These are phyloP conservation scores for Trissolcus brochymenae DNA, from an alignment of 2,888 invertebrate species.

Conservation along the genomic window DNA sequence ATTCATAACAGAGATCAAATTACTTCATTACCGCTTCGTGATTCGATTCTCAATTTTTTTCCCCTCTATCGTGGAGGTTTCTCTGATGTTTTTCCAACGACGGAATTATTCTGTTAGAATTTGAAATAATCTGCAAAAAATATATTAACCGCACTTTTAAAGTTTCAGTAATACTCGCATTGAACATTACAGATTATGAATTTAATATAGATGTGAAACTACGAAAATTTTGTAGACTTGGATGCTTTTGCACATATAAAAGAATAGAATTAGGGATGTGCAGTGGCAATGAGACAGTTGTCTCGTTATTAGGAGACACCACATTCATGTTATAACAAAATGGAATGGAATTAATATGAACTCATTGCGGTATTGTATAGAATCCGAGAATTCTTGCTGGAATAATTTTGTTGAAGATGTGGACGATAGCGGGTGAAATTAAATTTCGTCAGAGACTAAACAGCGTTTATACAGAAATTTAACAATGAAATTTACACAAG, in stretches of 20 bases:
- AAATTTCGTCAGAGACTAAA: constrained; percentile 23
- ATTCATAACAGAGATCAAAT: constrained; percentile 31
- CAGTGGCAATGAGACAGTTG: constrained; percentile 34
- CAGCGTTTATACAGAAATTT: constrained; percentile 19
- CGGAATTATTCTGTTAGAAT: background rate
- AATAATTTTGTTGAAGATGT: constrained; percentile 43
- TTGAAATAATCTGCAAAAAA: too few relatives aligned
- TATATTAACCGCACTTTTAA: too few relatives aligned
- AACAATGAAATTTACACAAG: constrained; percentile 1
- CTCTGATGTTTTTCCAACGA: background rate
- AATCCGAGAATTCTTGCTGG: constrained; percentile 36
- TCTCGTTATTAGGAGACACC: constrained; percentile 45
- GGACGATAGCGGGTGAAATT: constrained; percentile 21
- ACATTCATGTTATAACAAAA: constrained; percentile 45
- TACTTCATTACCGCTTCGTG: constrained; percentile 4
- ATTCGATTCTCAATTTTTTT: too few relatives aligned
- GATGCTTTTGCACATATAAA: background rate
- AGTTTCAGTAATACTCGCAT: too few relatives aligned
- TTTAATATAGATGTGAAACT: too few relatives aligned
- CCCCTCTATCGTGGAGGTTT: too few relatives aligned
- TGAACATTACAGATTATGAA: too few relatives aligned
- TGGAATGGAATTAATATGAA: constrained; percentile 54
- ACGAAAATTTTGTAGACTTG: too few relatives aligned
- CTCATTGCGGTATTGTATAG: constrained; percentile 48
- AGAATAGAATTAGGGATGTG: constrained; percentile 27